Evolutionary conservation across 2,888 invertebrate species (phyloP).

Genomic region (Patella ulyssiponensis): DNA sequence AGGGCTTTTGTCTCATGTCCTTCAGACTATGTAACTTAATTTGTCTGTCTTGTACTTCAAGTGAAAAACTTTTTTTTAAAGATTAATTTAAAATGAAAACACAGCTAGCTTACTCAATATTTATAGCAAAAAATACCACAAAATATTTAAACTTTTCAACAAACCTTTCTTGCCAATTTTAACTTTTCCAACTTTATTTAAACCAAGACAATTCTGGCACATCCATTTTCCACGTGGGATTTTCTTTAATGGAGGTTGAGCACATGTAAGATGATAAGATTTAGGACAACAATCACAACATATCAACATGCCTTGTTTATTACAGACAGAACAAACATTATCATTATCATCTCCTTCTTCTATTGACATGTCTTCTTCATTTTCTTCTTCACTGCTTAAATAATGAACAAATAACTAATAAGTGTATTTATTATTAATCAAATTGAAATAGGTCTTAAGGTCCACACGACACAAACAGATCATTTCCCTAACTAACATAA

Average conservation of each 20-base stretch:
- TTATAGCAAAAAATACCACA: not conserved
- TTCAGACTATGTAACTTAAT: no score
- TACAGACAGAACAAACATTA: constrained; percentile 56
- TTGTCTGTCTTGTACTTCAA: no score
- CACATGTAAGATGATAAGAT: constrained; percentile 60
- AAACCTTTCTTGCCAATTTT: constrained; percentile 32
- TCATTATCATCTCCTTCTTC: constrained; percentile 53
- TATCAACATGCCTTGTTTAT: constrained; percentile 54
- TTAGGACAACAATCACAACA: constrained; percentile 64
- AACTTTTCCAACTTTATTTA: constrained; percentile 47
- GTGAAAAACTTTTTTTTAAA: not conserved
- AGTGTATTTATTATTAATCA: not conserved
- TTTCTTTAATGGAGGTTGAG: constrained; percentile 59
- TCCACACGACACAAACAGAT: no score
- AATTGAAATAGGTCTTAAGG: no score
- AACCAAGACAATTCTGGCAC: constrained; percentile 60
- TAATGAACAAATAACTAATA: not conserved
- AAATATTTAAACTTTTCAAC: not conserved
- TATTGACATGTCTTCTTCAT: constrained; percentile 43
- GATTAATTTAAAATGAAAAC: not conserved
- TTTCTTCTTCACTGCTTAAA: constrained; percentile 32
- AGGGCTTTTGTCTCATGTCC: no score
- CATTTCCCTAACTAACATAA: not conserved
- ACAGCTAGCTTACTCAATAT: not conserved
- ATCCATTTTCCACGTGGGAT: constrained; percentile 63